Percentiles rank a stretch among this genome's conserved stretches.
phyloP scores from a whole-genome alignment of 2,113 vertebrate species.

The Malurus cyaneus region DNA sequence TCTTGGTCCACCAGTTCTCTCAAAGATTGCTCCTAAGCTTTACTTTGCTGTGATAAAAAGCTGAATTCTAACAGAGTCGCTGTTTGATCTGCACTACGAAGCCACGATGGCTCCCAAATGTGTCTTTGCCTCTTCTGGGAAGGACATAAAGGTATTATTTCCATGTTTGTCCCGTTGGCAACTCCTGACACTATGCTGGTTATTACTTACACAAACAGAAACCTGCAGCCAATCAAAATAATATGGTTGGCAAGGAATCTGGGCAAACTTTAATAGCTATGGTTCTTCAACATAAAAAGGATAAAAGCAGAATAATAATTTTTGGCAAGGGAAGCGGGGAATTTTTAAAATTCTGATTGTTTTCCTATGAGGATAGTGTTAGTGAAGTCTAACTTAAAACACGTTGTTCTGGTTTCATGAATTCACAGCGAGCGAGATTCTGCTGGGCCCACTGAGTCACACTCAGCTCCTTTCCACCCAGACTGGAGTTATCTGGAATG shows the following conservation, averaged over 20 bases:
- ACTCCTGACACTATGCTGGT: constrained; percentile 41
- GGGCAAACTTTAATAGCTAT: constrained; percentile 58
- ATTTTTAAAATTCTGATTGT: constrained; percentile 60
- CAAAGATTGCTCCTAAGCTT: neutral
- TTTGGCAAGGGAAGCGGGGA: constrained; percentile 38
- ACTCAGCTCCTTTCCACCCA: neutral
- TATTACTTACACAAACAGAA: constrained; percentile 68
- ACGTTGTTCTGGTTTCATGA: constrained; percentile 9
- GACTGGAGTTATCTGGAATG: neutral
- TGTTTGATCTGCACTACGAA: neutral
- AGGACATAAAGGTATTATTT: constrained; percentile 57
- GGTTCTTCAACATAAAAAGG: constrained; percentile 59
- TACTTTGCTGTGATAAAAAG: neutral
- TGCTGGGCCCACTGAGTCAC: neutral
- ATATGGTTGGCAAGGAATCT: constrained; percentile 65
- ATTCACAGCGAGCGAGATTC: neutral
- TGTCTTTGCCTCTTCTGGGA: constrained; percentile 50
- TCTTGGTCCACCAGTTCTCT: neutral
- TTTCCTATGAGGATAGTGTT: constrained; percentile 61
- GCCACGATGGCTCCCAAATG: constrained; percentile 8
- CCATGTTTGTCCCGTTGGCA: constrained; percentile 58
- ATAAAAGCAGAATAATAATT: constrained; percentile 65
- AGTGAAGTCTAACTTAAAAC: constrained; percentile 56
- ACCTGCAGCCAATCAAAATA: constrained; percentile 69
- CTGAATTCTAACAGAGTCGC: neutral